Evolutionary conservation across 2,113 vertebrate genomes (phyloP).

Genomic region (human (Homo sapiens)): DNA sequence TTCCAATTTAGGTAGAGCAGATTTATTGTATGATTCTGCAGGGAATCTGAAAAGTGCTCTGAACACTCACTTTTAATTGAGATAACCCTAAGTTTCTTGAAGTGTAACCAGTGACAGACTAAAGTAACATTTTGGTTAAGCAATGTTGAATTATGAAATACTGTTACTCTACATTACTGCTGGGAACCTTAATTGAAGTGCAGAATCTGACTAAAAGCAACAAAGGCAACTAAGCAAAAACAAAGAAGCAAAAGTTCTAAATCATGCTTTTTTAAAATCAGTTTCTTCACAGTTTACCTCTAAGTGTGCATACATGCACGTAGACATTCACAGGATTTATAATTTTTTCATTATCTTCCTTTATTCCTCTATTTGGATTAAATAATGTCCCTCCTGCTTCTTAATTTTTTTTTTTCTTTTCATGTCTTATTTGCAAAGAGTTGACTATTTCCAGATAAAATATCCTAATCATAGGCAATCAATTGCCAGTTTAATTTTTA

Average conservation of each 20-base stretch:
- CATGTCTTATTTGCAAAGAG: not conserved
- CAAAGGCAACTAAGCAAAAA: not conserved
- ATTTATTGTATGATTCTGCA: not conserved
- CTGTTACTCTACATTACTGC: not conserved
- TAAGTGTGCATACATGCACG: not conserved
- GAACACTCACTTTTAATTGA: conserved; percentile 46
- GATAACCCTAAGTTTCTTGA: conserved; percentile 47
- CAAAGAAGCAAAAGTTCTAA: not conserved
- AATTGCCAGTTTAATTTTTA: conserved; percentile 30
- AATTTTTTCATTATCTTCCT: not conserved
- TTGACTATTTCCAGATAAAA: not conserved
- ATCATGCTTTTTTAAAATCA: not conserved
- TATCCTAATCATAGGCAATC: not conserved
- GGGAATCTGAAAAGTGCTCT: not conserved
- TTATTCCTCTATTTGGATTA: not conserved
- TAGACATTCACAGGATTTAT: not conserved
- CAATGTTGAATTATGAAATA: not conserved
- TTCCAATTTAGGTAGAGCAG: not conserved
- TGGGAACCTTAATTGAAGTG: not conserved
- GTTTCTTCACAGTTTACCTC: not conserved
- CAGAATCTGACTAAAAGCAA: conserved; percentile 14
- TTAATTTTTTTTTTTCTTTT: not conserved
- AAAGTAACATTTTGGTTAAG: conserved; percentile 51
- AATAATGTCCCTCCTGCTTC: not conserved
- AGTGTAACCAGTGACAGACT: not conserved